Evolutionary conservation across 2,888 invertebrate genomes (phyloP).

Genomic region (Drosophila paranaensis): DNA sequence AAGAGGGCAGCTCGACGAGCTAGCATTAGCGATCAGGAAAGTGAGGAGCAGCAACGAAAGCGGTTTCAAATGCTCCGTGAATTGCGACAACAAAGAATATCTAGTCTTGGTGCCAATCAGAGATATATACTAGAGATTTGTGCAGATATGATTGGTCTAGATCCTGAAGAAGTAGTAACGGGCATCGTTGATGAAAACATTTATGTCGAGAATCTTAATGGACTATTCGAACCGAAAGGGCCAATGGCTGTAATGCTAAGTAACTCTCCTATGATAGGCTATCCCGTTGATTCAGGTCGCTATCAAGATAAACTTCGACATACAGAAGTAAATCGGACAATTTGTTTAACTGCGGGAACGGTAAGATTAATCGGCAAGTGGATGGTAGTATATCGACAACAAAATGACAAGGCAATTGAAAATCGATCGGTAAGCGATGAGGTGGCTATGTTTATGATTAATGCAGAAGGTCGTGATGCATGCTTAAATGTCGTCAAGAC

Average conservation of each 20-base stretch:
- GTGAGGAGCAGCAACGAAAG: conserved; percentile 74
- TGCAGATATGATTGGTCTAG: conserved; percentile 88
- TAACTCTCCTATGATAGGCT: conserved; percentile 88
- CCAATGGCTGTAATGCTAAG: conserved; percentile 88
- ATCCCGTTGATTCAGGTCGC: conserved; percentile 85
- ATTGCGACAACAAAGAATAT: conserved; percentile 72
- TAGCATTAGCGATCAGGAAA: conserved; percentile 74
- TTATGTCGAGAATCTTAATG: conserved; percentile 87
- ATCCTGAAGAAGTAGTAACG: conserved; percentile 88
- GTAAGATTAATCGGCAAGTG: conserved; percentile 87
- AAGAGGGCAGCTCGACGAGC: conserved; percentile 73
- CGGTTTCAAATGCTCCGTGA: conserved; percentile 69
- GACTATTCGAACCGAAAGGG: conserved; percentile 88
- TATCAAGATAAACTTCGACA: conserved; percentile 74
- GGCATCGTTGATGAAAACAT: conserved; percentile 89
- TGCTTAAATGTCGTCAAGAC: conserved; percentile 67
- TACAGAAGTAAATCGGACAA: conserved; percentile 86
- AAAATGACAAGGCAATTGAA: conserved; percentile 87
- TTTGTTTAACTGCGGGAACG: conserved; percentile 88
- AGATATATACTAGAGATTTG: conserved; percentile 89
- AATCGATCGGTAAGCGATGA: conserved; percentile 87
- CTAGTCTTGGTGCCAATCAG: conserved; percentile 85
- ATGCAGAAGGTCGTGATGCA: conserved; percentile 52
- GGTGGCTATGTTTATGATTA: conserved; percentile 69
- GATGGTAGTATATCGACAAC: conserved; percentile 89